Evolutionary conservation across 2,888 invertebrate species (phyloP), one percentile per base, ranked within the genome.

Genomic region (Caenorhabditis sp.): DNA sequence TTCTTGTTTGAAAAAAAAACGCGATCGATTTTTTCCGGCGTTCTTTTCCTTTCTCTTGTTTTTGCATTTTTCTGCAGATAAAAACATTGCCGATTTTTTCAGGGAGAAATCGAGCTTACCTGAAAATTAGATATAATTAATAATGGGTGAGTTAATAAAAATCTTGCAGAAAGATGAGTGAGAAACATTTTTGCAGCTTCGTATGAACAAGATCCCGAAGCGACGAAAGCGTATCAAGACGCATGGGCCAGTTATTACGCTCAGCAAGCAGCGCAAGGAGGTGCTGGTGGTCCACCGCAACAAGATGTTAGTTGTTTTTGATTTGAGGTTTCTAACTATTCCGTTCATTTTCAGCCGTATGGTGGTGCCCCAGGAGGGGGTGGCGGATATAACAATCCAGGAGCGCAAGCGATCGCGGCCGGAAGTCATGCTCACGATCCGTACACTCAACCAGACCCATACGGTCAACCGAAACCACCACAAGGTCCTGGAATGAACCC

Each of bases 401-500:
- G 71, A 10, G 74, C 74, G n/a, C 66, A 69, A 58, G 69, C 74
- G 14, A 66, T 66, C 10, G 74, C 69, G 24, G 67, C 69, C 12
- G 66, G 64, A 17, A 66, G 65, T 61, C 63, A 73, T 57, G 70
- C 69, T 57, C 67, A 69, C 21, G 67, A 70, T 55, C 67, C 67
- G 31, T 70, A 69, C 55, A 37, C 63, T 49, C 63, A 66, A 60
- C 54, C 19, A 19, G 37, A 31, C 4, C 54, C 36, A 57, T 72
- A 72, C n/a, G 72, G 67, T 4, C 66, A 66, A 50, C 55, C 31
- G 31, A 31, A 31, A 31, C 31, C 31, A 6, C 31, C 21, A 14
- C 55, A 62, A 36, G 62, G 50, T 24, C 62, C 58, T 51, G 69
- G 69, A 43, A 14, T 31, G 0, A 64, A 71, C 51, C 71, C 71